A percentile compares a stretch with the other conserved stretches of the same genome.
These are phyloP conservation scores for Macrosteles quadrilineatus DNA, from an alignment of 1,140 invertebrate species.

Conservation along the genomic window DNA sequence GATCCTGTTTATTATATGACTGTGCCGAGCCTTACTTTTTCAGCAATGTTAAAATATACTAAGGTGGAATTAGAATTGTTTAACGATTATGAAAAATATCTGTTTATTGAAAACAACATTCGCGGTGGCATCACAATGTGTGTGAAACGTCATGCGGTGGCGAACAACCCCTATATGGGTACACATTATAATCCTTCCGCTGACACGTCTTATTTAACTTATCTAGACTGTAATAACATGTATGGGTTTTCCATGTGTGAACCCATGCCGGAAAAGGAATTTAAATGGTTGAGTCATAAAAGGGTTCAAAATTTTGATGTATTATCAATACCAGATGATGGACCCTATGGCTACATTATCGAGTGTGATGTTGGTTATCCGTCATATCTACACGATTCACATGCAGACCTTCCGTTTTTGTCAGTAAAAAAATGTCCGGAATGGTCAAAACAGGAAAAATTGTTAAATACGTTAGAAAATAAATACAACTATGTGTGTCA, in stretches of 20 bases:
- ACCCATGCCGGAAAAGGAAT: not conserved
- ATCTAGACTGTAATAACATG: not conserved
- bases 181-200: not conserved
- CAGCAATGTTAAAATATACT: slow-evolving; percentile 23
- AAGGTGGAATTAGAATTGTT: slow-evolving; percentile 31
- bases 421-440: slow-evolving; percentile 44
- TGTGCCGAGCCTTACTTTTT: slow-evolving; percentile 20
- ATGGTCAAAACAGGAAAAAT: slow-evolving; percentile 38
- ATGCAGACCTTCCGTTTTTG: slow-evolving; percentile 50
- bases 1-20: slow-evolving; percentile 28
- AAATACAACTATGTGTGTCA: slow-evolving; percentile 55
- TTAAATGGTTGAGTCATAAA: slow-evolving; percentile 1
- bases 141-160: not conserved
- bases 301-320: not conserved
- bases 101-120: slow-evolving; percentile 44
- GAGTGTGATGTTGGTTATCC: slow-evolving; percentile 39
- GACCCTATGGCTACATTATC: slow-evolving; percentile 43
- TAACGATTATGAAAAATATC: slow-evolving; percentile 44
- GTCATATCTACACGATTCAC: slow-evolving; percentile 41
- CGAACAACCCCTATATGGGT: not conserved
- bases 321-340: not conserved
- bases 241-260: not conserved
- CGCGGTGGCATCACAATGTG: slow-evolving; percentile 43
- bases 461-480: slow-evolving; percentile 33
- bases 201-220: not conserved